Evolutionary conservation across 2,797 vertebrate genomes (phyloP), one percentile per base, ranked within the genome.

Genomic region (Rhinatrema bivittatum): DNA sequence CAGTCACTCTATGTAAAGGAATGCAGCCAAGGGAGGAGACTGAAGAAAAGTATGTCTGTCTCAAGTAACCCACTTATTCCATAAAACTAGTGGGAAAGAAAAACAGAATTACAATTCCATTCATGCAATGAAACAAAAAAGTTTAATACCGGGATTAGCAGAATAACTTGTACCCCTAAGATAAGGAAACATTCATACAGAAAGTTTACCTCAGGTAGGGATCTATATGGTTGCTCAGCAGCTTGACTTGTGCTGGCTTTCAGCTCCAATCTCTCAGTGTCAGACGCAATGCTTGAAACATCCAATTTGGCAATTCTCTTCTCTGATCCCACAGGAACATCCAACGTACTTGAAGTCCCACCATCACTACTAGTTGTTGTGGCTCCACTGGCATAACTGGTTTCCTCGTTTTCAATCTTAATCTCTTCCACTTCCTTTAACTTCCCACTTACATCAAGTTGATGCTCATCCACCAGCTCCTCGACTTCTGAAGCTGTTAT

Each of bases 211-310:
- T 82, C 69, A 34, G 78, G 33, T 19, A 43, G 4, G 10, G 65
- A 32, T 14, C 56, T 60, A 6, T 30, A 13, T 7, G 60, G 36
- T 3, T 56, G 53, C 50, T 68, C 38, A 18, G 53, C 31, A 46
- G 82, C 76, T 15, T 37, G 15, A 32, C 46, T 56, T 0, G 51
- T 17, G 33, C 7, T 81, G 24, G 82, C 81, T 71, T 89, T 97
- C 47, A 97, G 49, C 60, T 95, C 93, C 46, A 98, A 73, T 53
- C 76, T 88, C 55, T 96, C 91, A 0, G 96, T 99, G 77, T 99
- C 96, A n/a, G 88, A 84, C 49, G 91, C 91, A 60, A 99, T 91
- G 39, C 82, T 98, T 36, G 94, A 91, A 70, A 93, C 94, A 42
- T 99, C 94, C 53, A 98, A 81, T 33, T 84, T 87, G 27, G 94